Evolutionary conservation across 2,888 invertebrate genomes (phyloP).

Genomic region (Unio delphinus): DNA sequence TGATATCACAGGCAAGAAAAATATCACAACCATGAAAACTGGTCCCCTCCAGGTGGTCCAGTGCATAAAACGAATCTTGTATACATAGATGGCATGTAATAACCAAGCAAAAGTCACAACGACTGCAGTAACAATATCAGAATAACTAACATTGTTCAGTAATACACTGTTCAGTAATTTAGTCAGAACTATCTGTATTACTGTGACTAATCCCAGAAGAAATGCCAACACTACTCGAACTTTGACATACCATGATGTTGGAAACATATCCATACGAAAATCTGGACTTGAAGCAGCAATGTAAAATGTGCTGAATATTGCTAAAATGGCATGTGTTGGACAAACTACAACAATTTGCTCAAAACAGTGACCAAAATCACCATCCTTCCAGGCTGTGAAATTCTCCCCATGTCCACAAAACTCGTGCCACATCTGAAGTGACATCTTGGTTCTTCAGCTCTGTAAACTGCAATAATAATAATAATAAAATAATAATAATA

Average conservation of each 20-base stretch:
- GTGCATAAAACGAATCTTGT: conserved; percentile 76
- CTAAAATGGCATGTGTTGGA: conserved; percentile 82
- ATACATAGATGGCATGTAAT: conserved; percentile 83
- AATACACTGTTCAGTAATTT: conserved; percentile 55
- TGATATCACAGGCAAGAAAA: conserved; percentile 80
- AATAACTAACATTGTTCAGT: conserved; percentile 70
- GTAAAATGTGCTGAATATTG: conserved; percentile 85
- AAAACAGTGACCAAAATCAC: conserved; percentile 88
- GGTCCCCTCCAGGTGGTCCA: conserved; percentile 79
- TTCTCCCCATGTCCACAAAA: conserved; percentile 63
- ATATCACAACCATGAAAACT: conserved; percentile 78
- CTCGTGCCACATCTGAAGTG: conserved; percentile 45
- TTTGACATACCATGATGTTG: conserved; percentile 67
- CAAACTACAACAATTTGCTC: conserved; percentile 84
- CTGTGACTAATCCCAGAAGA: conserved; percentile 79
- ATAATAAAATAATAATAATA: too few species aligned
- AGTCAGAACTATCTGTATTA: conserved; percentile 76
- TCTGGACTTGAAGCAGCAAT: conserved; percentile 76
- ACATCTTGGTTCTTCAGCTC: conserved; percentile 14
- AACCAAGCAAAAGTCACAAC: conserved; percentile 85
- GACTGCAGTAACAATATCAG: conserved; percentile 82
- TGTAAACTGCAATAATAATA: too few species aligned
- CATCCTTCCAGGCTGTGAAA: conserved; percentile 72
- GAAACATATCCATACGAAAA: conserved; percentile 17
- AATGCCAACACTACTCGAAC: conserved; percentile 73